Evolutionary conservation across 1,140 invertebrate species (phyloP).

Genomic region (Plectrocnemia conspersa): DNA sequence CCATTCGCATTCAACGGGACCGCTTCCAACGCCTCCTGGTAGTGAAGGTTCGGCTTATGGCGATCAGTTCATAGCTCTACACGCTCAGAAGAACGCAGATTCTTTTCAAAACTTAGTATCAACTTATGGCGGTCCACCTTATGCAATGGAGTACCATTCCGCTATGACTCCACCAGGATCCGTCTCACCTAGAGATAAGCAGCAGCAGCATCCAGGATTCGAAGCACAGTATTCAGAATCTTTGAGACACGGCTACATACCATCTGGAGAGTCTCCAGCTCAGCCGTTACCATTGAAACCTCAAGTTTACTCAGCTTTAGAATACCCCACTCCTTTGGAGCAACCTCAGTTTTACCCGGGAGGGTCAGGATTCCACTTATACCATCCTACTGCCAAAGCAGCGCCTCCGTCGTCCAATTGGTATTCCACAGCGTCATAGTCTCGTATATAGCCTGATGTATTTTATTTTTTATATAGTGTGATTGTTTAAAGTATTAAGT

Average conservation of each 20-base stretch:
- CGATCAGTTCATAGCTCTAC: slow-evolving; percentile 65
- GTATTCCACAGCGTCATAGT: slow-evolving; percentile 74
- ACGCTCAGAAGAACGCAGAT: slow-evolving; percentile 51
- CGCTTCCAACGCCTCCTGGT: slow-evolving; percentile 80
- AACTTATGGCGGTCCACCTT: slow-evolving; percentile 52
- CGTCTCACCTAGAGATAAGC: slow-evolving; percentile 86
- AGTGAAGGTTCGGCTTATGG: slow-evolving; percentile 74
- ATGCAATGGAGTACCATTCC: slow-evolving; percentile 77
- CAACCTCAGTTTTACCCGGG: slow-evolving; percentile 81
- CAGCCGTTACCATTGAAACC: slow-evolving; percentile 82
- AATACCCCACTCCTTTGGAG: slow-evolving; percentile 54
- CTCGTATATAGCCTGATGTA: slow-evolving; percentile 43
- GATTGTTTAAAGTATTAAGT: neutral
- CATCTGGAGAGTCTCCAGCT: slow-evolving; percentile 55
- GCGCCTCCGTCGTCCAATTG: slow-evolving; percentile 62
- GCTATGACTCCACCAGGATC: slow-evolving; percentile 94
- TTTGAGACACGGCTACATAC: slow-evolving; percentile 55
- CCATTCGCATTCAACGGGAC: slow-evolving; percentile 52
- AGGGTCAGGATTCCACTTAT: slow-evolving; percentile 80
- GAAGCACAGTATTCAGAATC: slow-evolving; percentile 47
- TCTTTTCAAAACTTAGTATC: slow-evolving; percentile 58
- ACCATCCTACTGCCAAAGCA: slow-evolving; percentile 67
- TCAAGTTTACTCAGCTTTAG: slow-evolving; percentile 73
- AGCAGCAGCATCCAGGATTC: slow-evolving; percentile 52
- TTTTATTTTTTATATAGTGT: slow-evolving; percentile 6